Base-by-base conservation (phyloP, 2,888 invertebrate genomes). In the Drosophila aldrichi region DNA sequence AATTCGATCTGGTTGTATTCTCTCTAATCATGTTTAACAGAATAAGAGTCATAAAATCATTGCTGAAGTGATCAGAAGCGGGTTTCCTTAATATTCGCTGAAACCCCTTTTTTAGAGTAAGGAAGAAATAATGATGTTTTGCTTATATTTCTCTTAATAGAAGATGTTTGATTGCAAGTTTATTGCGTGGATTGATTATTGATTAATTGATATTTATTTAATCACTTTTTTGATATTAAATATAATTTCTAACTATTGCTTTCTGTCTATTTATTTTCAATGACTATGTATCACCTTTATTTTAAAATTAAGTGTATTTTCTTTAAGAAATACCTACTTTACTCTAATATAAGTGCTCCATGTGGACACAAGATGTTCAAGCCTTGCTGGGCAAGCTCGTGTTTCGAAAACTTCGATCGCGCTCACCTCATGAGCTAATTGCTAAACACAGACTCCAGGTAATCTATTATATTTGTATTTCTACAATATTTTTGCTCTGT, bases 341-440 rank as follows among this genome's bases (percentile, higher is more conserved):
- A 32, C n/a, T 49, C n/a, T 49, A 22, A 18, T 49, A 32, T 49
- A 49, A 49, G 48, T 49, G 48, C 48, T 49, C 48, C 48, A 18
- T 18, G 6, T 12, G 48, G 48, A 49, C 12, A 29, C 48, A 6
- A 29, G 48, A 49, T 32, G 48, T 49, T 32, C 10, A 32, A 18
- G 29, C 18, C 29, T 49, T 48, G 46, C 29, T 48, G n/a, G 16
- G 14, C 22, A 22, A 22, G 14, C 16, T 46, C 46, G 16, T 48
- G 29, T 7, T 29, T 49, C 18, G n/a, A 49, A 49, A 32, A 32
- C 29, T 12, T 32, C 12, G 12, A n/a, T 18, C 48, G 48, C n/a
- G n/a, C n/a, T 32, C 0, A 12, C 25, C n/a, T 7, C n/a, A 32
- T 1, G 29, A 18, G 10, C n/a, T 2, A 29, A 29, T 29, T 29